phyloP scores from a whole-genome alignment of 2,113 vertebrate species.

The Kobus ellipsiprymnus region DNA sequence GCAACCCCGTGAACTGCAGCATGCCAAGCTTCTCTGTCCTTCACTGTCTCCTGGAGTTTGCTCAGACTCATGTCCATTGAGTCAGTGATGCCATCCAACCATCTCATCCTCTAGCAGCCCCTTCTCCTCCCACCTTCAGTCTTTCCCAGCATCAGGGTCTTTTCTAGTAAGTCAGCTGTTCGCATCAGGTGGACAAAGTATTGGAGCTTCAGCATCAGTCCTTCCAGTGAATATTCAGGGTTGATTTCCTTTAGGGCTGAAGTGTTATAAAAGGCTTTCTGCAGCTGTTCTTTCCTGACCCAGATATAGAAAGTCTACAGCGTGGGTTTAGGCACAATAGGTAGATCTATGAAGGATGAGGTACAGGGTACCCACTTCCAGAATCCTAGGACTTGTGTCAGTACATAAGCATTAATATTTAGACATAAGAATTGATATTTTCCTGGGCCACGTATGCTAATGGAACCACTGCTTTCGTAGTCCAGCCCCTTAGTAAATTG shows the following conservation, averaged over 20 bases:
- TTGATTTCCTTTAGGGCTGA: neutral
- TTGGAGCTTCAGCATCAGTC: neutral
- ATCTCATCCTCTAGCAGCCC: neutral
- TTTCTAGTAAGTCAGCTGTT: neutral
- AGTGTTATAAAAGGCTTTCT: neutral
- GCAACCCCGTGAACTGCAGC: neutral
- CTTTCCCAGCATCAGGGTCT: neutral
- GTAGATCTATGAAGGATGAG: neutral
- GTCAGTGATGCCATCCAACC: neutral
- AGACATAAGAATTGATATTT: neutral
- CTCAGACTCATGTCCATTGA: neutral
- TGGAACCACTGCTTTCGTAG: neutral
- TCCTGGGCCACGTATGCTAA: neutral
- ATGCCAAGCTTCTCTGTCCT: neutral
- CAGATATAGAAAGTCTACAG: neutral
- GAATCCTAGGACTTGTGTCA: neutral
- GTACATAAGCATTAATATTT: neutral
- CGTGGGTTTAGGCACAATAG: neutral
- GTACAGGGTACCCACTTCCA: neutral
- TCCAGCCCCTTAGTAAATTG: neutral
- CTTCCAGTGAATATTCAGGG: neutral
- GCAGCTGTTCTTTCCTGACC: neutral
- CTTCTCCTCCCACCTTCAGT: neutral
- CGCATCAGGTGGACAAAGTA: neutral
- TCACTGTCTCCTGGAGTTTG: neutral